Evolutionary conservation across 2,888 invertebrate species (phyloP), one percentile per base, ranked within the genome.

Genomic region (Eueremaeus valkanovi): DNA sequence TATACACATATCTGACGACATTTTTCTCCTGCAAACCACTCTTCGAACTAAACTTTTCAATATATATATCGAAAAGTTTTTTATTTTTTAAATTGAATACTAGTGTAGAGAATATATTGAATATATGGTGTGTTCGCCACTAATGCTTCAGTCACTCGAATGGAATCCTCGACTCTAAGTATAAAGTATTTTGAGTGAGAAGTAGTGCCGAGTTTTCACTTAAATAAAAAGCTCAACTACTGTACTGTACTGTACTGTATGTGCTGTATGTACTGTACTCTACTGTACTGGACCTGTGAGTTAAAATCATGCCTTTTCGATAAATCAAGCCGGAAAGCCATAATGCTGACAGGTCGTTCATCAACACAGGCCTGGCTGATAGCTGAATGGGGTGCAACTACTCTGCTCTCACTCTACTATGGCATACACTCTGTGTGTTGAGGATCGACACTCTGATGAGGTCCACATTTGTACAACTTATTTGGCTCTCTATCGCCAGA

Each of bases 261-360:
- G n/a, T n/a, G n/a, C n/a, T n/a, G n/a, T n/a, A n/a, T n/a, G n/a
- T n/a, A n/a, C n/a, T n/a, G n/a, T n/a, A n/a, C n/a, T n/a, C 61
- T 24, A 21, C 27, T 24, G 61, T 29, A 61, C 24, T 61, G 51
- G 51, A 51, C 51, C n/a, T 61, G 29, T 61, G 29, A 13, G 61
- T 31, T 61, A 21, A 61, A 61, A 61, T 61, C 61, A 61, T 61
- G 61, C 61, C 61, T 61, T 61, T 61, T 61, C 61, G 61, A 61
- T 61, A 61, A 61, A 61, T 61, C 61, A 61, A 61, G 61, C 61
- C 31, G 61, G 31, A 61, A 61, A 61, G 16, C 61, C 61, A 61
- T 61, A 61, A 61, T 61, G 61, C 16, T 61, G 61, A 61, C 61
- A 61, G 61, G 61, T 61, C 61, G 61, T 61, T 61, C 61, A 61